These are phyloP conservation scores for Cranoglanis bouderius DNA, from an alignment of 2,113 vertebrate species.

Conservation along the genomic window DNA sequence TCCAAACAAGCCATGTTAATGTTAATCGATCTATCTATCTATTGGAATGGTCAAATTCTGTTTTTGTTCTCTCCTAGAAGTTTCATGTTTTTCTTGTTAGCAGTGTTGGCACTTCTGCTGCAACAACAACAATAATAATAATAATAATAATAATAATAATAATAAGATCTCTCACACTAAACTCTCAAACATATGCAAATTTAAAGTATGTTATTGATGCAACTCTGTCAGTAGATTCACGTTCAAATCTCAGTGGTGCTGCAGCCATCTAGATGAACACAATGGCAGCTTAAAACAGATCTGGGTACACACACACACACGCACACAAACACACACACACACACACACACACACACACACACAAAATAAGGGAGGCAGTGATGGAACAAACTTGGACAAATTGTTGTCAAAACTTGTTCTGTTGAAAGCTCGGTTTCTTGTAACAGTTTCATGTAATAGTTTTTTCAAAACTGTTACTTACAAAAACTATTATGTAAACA, in stretches of 20 bases:
- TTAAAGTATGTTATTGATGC: background rate
- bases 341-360: background rate
- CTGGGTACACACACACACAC: background rate
- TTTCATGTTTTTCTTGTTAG: background rate
- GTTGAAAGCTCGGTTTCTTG: background rate
- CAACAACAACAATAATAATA: background rate
- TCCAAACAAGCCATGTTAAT: background rate
- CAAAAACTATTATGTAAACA: no score
- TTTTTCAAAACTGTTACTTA: no score
- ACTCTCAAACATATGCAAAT: background rate
- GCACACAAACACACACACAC: background rate
- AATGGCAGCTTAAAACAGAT: background rate
- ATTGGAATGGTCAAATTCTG: no score
- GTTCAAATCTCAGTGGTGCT: background rate
- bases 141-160: background rate
- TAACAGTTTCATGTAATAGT: background rate
- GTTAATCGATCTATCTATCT: no score
- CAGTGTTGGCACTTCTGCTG: background rate
- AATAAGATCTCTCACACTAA: background rate
- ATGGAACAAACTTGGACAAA: background rate
- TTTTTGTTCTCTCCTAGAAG: background rate
- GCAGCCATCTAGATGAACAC: background rate
- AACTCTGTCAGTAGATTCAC: background rate
- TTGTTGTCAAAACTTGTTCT: no score
- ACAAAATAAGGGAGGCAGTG: background rate